phyloP scores from a whole-genome alignment of 2,113 vertebrate species.

The Rhinolophus ferrumequinum region DNA sequence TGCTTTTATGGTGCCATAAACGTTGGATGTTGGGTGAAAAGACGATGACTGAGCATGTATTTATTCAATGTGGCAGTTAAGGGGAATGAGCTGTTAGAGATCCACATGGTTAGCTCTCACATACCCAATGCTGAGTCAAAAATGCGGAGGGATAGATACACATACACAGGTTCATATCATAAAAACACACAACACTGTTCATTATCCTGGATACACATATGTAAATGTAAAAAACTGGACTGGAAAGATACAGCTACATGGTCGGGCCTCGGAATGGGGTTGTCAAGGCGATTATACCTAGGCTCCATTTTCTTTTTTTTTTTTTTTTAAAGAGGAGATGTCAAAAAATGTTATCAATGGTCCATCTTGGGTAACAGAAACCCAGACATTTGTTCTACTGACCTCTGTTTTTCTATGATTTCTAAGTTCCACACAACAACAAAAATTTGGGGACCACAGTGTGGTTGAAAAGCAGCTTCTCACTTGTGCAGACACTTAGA shows the following conservation, averaged over 20 bases:
- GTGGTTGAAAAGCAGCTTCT: not conserved
- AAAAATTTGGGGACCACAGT: not conserved
- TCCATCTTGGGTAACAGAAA: not conserved
- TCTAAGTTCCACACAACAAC: not conserved
- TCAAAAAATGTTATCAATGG: not conserved
- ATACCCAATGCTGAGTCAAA: not conserved
- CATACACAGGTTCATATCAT: not conserved
- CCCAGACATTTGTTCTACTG: not conserved
- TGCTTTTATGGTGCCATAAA: slow-evolving; percentile 50
- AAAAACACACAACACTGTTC: not conserved
- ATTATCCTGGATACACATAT: not conserved
- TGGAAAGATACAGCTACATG: not conserved
- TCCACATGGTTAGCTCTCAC: not conserved
- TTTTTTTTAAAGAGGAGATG: not conserved
- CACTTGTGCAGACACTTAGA: rapidly evolving
- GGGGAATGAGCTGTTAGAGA: not conserved
- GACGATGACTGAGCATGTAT: not conserved
- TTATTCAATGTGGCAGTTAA: not conserved
- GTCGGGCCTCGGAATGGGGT: not conserved
- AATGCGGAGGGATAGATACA: not conserved
- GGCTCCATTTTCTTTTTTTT: not conserved
- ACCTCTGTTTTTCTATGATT: not conserved
- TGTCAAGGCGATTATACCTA: not conserved
- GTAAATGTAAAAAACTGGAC: not conserved
- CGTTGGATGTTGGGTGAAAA: not conserved